These are phyloP conservation scores for Cyprinodon variegatus DNA, from an alignment of 2,113 vertebrate genomes.

Conservation along the genomic window DNA sequence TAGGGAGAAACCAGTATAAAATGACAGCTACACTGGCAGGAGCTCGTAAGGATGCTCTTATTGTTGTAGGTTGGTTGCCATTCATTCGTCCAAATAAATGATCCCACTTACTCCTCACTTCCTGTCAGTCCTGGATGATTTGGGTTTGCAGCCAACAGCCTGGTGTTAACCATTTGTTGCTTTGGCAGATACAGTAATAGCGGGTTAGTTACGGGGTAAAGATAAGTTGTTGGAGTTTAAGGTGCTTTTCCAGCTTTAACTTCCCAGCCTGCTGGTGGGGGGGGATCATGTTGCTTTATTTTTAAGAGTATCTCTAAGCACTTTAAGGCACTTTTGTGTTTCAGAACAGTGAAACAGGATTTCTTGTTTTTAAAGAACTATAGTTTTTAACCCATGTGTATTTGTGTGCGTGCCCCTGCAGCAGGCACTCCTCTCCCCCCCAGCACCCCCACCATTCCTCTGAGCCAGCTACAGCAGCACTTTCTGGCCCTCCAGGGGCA, in stretches of 20 bases:
- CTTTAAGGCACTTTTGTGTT: not conserved
- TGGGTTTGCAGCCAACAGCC: not conserved
- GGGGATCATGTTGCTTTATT: not conserved
- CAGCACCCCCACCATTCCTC: constrained; percentile 82
- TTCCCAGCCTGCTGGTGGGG: not conserved
- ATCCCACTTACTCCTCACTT: not conserved
- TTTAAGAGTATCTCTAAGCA: not conserved
- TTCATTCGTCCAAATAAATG: not conserved
- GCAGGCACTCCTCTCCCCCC: constrained; percentile 82
- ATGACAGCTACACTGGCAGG: not conserved
- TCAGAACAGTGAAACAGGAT: not conserved
- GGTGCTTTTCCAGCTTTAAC: not conserved
- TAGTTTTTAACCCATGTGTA: constrained; percentile 10
- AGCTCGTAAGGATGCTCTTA: not conserved
- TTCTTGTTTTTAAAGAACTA: not conserved
- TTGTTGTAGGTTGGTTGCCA: not conserved
- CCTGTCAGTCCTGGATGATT: not conserved
- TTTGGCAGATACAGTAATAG: not conserved
- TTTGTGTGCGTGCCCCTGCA: constrained; percentile 47
- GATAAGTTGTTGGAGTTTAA: not conserved
- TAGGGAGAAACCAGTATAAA: not conserved
- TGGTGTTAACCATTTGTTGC: not conserved
- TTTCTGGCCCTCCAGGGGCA: constrained; percentile 81
- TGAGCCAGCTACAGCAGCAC: constrained; percentile 83
- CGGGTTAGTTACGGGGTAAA: not conserved